Conservation (phyloP, 2,888 invertebrate genomes). For the Allophyes oxyacanthae region DNA sequence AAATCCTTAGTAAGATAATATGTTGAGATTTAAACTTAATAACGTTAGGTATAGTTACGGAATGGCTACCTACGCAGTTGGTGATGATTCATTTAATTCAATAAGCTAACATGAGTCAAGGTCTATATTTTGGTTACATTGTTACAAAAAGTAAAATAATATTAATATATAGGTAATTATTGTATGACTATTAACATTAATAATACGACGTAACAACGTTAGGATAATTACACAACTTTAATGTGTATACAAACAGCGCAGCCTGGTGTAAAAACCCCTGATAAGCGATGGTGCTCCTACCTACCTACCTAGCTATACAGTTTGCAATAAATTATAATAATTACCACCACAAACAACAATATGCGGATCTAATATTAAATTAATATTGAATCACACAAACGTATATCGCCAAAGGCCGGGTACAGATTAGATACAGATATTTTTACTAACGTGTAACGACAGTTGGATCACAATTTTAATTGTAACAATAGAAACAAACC, state of each 20-base stretch:
- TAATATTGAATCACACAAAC: not conserved
- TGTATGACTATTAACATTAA: constrained; percentile 1
- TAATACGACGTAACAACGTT: constrained; percentile 13
- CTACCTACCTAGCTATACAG: constrained; percentile 2
- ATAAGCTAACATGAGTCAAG: too few relatives aligned
- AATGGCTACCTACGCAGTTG: too few relatives aligned
- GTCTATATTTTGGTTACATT: too few relatives aligned
- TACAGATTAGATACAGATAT: too few relatives aligned
- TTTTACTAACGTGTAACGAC: too few relatives aligned
- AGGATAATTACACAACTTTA: constrained; percentile 40
- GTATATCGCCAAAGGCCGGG: too few relatives aligned
- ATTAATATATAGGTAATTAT: not conserved
- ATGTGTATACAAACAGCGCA: constrained; percentile 11
- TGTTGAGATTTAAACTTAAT: too few relatives aligned
- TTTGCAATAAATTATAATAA: constrained; percentile 12
- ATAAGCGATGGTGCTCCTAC: constrained; percentile 25
- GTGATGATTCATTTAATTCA: too few relatives aligned
- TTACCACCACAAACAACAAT: constrained; percentile 17
- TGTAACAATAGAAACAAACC: too few relatives aligned
- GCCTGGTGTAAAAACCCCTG: constrained; percentile 48
- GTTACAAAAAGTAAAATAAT: not conserved
- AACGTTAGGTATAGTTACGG: too few relatives aligned
- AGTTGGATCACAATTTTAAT: too few relatives aligned
- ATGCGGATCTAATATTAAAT: constrained; percentile 2
- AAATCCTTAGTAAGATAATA: too few relatives aligned